Evolutionary conservation across 1,140 invertebrate species (phyloP).

Genomic region (Eriosoma lanigerum): DNA sequence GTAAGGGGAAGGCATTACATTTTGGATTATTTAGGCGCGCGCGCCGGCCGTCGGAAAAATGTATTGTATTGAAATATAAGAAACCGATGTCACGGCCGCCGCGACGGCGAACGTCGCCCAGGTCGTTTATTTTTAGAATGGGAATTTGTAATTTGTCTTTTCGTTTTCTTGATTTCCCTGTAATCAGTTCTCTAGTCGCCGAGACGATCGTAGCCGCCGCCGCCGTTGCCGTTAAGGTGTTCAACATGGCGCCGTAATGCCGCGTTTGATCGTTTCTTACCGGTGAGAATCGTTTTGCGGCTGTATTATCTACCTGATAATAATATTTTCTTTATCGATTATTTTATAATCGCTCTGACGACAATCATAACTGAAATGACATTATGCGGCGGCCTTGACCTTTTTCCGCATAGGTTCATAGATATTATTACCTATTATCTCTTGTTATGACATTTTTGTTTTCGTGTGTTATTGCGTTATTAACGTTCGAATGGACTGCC

Average conservation of each 20-base stretch:
- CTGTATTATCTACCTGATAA: too few species aligned
- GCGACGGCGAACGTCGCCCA: not conserved
- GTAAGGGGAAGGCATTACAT: not conserved
- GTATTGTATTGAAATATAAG: not conserved
- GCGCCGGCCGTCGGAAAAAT: not conserved
- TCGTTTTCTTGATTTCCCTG: not conserved
- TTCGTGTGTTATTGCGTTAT: not conserved
- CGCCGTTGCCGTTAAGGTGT: not conserved
- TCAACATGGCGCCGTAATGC: slow-evolving; percentile 21
- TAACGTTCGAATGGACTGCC: not conserved
- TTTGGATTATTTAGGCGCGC: not conserved
- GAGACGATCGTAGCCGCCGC: not conserved
- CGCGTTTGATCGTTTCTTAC: not conserved
- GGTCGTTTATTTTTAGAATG: slow-evolving; percentile 34
- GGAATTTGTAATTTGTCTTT: not conserved
- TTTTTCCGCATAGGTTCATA: not conserved
- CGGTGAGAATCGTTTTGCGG: too few species aligned
- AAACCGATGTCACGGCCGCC: not conserved
- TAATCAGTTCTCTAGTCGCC: not conserved
- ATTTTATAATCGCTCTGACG: not conserved
- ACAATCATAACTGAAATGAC: not conserved
- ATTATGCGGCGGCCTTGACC: not conserved
- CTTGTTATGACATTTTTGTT: too few species aligned
- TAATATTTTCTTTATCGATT: not conserved
- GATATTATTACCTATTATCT: too few species aligned